Evolutionary conservation across 2,797 vertebrate species (phyloP).

Genomic region (Rhinatrema bivittatum): DNA sequence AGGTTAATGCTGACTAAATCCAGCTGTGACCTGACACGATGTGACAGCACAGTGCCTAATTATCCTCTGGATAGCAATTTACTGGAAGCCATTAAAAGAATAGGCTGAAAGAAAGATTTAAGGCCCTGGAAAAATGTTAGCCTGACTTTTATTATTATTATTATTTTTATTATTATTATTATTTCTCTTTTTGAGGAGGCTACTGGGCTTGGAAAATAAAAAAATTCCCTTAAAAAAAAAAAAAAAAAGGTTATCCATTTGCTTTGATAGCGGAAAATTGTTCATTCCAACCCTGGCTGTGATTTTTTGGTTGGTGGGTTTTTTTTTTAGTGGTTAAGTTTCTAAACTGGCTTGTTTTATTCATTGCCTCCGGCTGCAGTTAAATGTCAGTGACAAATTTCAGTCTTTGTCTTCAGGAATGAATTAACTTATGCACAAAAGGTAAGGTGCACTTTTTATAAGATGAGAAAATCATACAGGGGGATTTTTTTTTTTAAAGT

Average conservation of each 20-base stretch:
- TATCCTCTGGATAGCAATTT: constrained; percentile 83
- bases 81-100: constrained; percentile 78
- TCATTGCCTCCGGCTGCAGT: constrained; percentile 81
- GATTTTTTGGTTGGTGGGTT: no score
- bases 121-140: constrained; percentile 70
- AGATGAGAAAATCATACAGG: constrained; percentile 65
- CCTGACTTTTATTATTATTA: no score
- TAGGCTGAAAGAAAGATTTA: constrained; percentile 72
- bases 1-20: constrained; percentile 85
- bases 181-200: constrained; percentile 63
- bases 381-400: constrained; percentile 95
- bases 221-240: constrained; percentile 69
- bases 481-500: constrained; percentile 58
- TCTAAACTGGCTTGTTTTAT: constrained; percentile 88
- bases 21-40: constrained; percentile 82
- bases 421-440: constrained; percentile 78
- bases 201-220: constrained; percentile 63
- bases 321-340: constrained; percentile 67
- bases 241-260: constrained; percentile 72
- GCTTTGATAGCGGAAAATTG: constrained; percentile 72
- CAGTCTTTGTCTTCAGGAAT: constrained; percentile 73
- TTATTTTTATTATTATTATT: no score
- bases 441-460: constrained; percentile 67
- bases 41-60: constrained; percentile 76
- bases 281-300: constrained; percentile 63